phyloP scores from a whole-genome alignment of 1,140 invertebrate genomes.

The Drosophila nannoptera region DNA sequence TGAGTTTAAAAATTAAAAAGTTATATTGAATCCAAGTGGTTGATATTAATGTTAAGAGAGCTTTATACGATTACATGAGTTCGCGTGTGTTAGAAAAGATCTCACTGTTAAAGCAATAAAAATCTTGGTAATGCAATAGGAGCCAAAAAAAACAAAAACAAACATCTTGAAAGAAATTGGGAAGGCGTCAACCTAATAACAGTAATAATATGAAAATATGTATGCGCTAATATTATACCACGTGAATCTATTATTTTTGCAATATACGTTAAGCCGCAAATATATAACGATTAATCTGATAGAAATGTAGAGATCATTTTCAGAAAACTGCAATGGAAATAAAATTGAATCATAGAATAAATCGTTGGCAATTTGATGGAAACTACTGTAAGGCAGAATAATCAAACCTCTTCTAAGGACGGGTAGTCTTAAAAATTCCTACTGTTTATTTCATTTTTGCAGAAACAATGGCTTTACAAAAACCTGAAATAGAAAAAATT shows the following conservation, averaged over 20 bases:
- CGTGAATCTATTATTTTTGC: conserved; percentile 31
- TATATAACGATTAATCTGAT: conserved; percentile 58
- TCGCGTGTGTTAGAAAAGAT: conserved; percentile 39
- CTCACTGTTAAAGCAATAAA: conserved; percentile 51
- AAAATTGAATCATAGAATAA: conserved; percentile 54
- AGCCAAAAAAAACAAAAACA: conserved; percentile 24
- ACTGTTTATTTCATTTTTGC: no score
- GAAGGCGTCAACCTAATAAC: conserved; percentile 34
- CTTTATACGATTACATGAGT: conserved; percentile 30
- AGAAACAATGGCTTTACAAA: no score
- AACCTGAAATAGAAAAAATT: no score
- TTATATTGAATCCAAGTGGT: conserved; percentile 24
- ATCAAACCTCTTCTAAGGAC: no score
- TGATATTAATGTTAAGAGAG: conserved; percentile 51
- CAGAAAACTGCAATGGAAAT: conserved; percentile 50
- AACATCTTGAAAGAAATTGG: conserved; percentile 52
- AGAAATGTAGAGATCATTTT: conserved; percentile 69
- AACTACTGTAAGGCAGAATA: no score
- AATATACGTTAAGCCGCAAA: conserved; percentile 17
- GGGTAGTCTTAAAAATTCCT: no score
- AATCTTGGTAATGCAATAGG: conserved; percentile 41
- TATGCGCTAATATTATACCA: conserved; percentile 53
- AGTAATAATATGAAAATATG: conserved; percentile 33
- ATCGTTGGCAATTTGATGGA: conserved; percentile 9
- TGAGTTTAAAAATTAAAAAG: conserved; percentile 33